Base-by-base conservation (phyloP, 2,113 vertebrate species). In the Cryptoleucopteryx plumbea region DNA sequence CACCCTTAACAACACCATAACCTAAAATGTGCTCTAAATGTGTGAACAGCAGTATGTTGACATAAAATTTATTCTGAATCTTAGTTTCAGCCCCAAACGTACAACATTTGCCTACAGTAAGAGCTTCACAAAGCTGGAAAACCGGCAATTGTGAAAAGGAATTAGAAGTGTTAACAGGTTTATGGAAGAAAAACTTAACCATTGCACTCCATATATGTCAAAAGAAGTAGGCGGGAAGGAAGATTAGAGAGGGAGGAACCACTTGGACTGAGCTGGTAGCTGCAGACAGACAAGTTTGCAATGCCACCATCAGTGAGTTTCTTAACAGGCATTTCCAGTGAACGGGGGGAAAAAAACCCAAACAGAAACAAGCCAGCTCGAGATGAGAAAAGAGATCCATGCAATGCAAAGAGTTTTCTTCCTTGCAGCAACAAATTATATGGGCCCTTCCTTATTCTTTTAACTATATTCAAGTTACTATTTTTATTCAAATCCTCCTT, bases 141-240 rank as follows among this genome's bases (percentile, higher is more conserved):
- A 82, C n/a, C 55, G 71, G 59, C 82, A 97, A 80, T 50, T 96
- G 87, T 83, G 89, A 95, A 96, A 94, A 95, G 53, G 78, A 85
- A 93, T 80, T 84, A 43, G 40, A 91, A 78, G 78, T 66, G 93
- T 83, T 95, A 97, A 94, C 85, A 91, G 77, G 63, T 77, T 53
- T 68, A 86, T 19, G 52, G 82, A 89, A 77, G 38, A 90, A 96
- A 92, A 90, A 48, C 16, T 38, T 67, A 82, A 86, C 58, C 59
- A 71, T 34, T 96, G 48, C 68, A 19, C 45, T 88, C 82, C 62
- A 52, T 4, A 3, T 17, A 55, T 16, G 58, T 34, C 36, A 43
- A 63, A 86, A 88, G 21, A 10, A n/a, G 31, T 20, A 18, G 0
- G 1, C 4, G 5, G 85, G 34, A 88, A 84, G 34, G 50, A 36